Percentiles rank a stretch among this genome's conserved stretches.
Evolutionary conservation across 2,113 vertebrate genomes (phyloP).

Genomic region (Triplophysa tibetana): DNA sequence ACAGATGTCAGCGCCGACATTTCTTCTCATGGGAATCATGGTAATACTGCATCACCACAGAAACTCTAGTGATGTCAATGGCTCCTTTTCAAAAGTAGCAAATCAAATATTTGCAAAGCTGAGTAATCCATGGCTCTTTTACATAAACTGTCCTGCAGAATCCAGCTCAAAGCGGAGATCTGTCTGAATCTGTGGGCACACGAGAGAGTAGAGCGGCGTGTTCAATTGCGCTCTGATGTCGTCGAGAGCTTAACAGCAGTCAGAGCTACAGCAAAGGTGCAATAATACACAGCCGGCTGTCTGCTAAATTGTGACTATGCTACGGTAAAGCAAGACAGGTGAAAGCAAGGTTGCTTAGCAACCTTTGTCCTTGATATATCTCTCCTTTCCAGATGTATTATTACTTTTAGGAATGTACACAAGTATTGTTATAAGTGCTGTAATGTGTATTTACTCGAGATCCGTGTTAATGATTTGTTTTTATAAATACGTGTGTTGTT

Average conservation of each 20-base stretch:
- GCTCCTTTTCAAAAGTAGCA: not conserved
- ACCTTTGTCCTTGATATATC: slow-evolving; percentile 49
- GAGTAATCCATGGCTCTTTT: not conserved
- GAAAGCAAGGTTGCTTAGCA: slow-evolving; percentile 58
- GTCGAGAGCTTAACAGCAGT: slow-evolving; percentile 34
- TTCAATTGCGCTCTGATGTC: slow-evolving; percentile 43
- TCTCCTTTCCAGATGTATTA: not conserved
- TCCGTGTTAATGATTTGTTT: slow-evolving; percentile 11
- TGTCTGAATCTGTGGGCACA: slow-evolving; percentile 14
- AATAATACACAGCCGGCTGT: slow-evolving; percentile 39
- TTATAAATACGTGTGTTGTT: slow-evolving; percentile 32
- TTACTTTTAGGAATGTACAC: not conserved
- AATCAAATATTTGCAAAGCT: slow-evolving; percentile 37
- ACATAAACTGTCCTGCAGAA: slow-evolving; percentile 7
- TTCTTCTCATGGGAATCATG: not conserved
- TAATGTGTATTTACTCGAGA: slow-evolving; percentile 23
- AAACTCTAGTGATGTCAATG: not conserved
- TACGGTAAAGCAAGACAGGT: slow-evolving; percentile 43
- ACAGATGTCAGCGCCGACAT: not conserved
- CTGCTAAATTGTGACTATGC: slow-evolving; percentile 34
- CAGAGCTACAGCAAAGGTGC: slow-evolving; percentile 40
- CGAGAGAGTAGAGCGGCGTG: slow-evolving; percentile 24
- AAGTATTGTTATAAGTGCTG: not conserved
- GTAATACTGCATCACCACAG: not conserved
- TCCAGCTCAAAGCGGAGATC: not conserved